Base-by-base conservation (phyloP, 2,888 invertebrate genomes). In the Lepidochitona cinerea region DNA sequence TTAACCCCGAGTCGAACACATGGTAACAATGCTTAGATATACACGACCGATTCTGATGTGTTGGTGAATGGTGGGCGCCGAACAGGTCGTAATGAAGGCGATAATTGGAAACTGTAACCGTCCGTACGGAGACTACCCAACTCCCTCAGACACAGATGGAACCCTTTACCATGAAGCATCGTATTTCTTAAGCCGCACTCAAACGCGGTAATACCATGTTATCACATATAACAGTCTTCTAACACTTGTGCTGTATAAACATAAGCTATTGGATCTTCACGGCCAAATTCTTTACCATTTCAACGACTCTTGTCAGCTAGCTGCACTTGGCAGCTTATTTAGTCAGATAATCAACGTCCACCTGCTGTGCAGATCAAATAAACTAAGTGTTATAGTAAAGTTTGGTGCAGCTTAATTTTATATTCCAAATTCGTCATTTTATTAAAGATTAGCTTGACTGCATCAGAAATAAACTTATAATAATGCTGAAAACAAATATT, bases 71-170 rank as follows among this genome's bases (percentile, higher is more conserved):
- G 59, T 4, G 4, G 59, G 59, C 59, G 7, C 59, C 59, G 26
- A 14, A 14, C 23, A 1, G 59, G 23, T 59, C 14, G 26, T 59
- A 59, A 59, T 59, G 59, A 59, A 12, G 29, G 29, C 29, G 59
- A 59, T 59, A 59, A 59, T 59, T 59, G 59, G 59, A 59, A 59
- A 59, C 59, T 32, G 32, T 59, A 59, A n/a, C 49, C 49, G n/a
- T n/a, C 23, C 49, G 49, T 1, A 7, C 59, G 23, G 26, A 18
- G 59, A 59, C 59, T 18, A 29, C 59, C 12, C 29, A 49, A 7
- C 26, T 23, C 7, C 29, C 4, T 26, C 18, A 32, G 29, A 26
- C 59, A 29, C 59, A 59, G 59, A 59, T 59, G 59, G 59, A 59
- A 59, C 23, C 14, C 29, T 59, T 59, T 59, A 59, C 26, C 29